Conservation (phyloP, 2,888 invertebrate species). For the Phyllotreta cruciferae region DNA sequence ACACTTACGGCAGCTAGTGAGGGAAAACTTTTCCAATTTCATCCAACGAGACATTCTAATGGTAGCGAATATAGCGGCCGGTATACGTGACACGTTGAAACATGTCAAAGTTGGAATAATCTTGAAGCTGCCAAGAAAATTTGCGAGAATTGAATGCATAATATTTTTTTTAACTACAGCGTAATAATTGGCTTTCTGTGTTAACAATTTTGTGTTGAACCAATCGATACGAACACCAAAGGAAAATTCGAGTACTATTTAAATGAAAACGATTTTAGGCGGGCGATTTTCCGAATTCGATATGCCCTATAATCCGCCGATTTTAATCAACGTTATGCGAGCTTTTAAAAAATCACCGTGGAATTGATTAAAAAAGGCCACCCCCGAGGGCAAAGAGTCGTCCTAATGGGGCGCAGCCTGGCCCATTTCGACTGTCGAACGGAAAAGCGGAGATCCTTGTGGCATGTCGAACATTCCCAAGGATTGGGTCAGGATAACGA, state of each 20-base stretch:
- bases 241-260: too few species aligned
- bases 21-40: constrained; percentile 12
- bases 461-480: constrained; percentile 36
- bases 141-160: too few species aligned
- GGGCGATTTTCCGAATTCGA: constrained; percentile 16
- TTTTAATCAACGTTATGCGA: constrained; percentile 23
- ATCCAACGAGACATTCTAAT: constrained; percentile 12
- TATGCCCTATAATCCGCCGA: constrained; percentile 8
- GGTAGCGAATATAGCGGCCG: constrained; percentile 6
- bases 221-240: too few species aligned
- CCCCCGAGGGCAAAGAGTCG: constrained; percentile 27
- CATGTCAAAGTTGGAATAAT: too few species aligned
- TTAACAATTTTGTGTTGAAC: too few species aligned
- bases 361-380: constrained; percentile 32
- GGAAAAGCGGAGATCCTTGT: constrained; percentile 30
- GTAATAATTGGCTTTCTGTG: too few species aligned
- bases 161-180: too few species aligned
- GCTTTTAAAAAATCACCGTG: constrained; percentile 16
- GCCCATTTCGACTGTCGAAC: constrained; percentile 36
- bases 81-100: constrained; percentile 7
- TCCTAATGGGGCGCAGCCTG: constrained; percentile 24
- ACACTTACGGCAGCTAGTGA: constrained; percentile 6
- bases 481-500: constrained; percentile 40
- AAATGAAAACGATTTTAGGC: too few species aligned
- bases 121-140: too few species aligned